Percentiles rank a stretch among this genome's conserved stretches.
Conservation (phyloP, 2,797 vertebrate species). For the Chiloscyllium punctatum region DNA sequence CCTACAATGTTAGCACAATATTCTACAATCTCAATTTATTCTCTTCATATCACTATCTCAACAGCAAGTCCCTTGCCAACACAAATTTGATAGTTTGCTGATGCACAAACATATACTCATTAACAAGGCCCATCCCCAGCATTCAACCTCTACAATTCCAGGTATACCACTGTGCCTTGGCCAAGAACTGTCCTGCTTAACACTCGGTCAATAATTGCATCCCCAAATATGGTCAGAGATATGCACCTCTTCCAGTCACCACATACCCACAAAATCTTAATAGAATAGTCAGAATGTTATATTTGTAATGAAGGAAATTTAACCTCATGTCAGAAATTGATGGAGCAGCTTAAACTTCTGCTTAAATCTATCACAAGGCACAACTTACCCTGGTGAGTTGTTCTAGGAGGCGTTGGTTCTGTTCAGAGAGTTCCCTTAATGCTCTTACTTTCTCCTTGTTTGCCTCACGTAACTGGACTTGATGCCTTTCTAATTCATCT, state of each 20-base stretch:
- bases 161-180: background rate
- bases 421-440: constrained; percentile 86
- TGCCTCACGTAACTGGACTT: constrained; percentile 80
- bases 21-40: background rate
- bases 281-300: background rate
- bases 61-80: background rate
- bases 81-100: background rate
- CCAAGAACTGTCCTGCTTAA: background rate
- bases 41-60: too few relatives aligned
- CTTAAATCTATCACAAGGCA: background rate
- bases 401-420: constrained; percentile 94
- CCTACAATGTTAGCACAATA: background rate
- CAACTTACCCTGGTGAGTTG: constrained; percentile 80
- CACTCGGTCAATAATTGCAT: background rate
- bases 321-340: background rate
- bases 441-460: constrained; percentile 82
- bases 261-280: background rate
- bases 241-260: too few relatives aligned
- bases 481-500: constrained; percentile 84
- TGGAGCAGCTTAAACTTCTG: background rate
- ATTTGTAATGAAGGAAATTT: background rate
- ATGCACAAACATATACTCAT: background rate
- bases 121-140: background rate
- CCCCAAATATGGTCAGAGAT: background rate
- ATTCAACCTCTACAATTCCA: background rate